phyloP scores from a whole-genome alignment of 2,888 invertebrate species.

The Eupeodes luniger region DNA sequence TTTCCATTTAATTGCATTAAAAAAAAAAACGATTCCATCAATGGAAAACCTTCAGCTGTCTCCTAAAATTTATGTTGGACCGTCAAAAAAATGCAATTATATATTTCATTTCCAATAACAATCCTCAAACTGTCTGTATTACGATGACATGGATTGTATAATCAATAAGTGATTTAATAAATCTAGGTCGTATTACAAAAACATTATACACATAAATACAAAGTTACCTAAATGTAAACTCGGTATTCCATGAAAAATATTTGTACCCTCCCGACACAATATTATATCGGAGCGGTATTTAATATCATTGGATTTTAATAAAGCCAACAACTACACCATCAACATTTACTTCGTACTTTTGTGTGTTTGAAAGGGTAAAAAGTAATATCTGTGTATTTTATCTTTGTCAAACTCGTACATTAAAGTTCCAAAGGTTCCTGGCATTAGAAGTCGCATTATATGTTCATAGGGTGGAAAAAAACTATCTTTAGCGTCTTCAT shows the following conservation, averaged over 20 bases:
- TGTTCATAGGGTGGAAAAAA: not conserved
- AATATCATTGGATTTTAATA: conserved; percentile 51
- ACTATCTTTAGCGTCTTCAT: conserved; percentile 9
- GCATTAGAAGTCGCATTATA: conserved; percentile 24
- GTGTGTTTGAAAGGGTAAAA: not conserved
- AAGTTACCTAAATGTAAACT: conserved; percentile 60
- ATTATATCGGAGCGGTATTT: conserved; percentile 39
- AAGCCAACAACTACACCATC: conserved; percentile 12
- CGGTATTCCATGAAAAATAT: conserved; percentile 81
- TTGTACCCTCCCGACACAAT: conserved; percentile 3
- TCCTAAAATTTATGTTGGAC: conserved; percentile 35
- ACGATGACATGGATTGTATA: conserved; percentile 80
- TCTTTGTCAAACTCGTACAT: conserved; percentile 18
- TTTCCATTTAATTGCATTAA: not conserved
- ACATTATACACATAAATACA: conserved; percentile 26
- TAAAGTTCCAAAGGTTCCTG: conserved; percentile 27
- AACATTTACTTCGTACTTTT: conserved; percentile 49
- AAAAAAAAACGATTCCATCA: conserved; percentile 8
- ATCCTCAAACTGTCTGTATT: conserved; percentile 38
- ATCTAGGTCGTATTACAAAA: conserved; percentile 83
- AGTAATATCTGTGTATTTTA: not conserved
- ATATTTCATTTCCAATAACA: conserved; percentile 59
- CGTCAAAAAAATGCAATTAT: conserved; percentile 65
- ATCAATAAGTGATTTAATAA: conserved; percentile 83
- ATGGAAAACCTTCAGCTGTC: conserved; percentile 58